Evolutionary conservation across 2,888 invertebrate species (phyloP).

Genomic region (Podabrus alpinus): DNA sequence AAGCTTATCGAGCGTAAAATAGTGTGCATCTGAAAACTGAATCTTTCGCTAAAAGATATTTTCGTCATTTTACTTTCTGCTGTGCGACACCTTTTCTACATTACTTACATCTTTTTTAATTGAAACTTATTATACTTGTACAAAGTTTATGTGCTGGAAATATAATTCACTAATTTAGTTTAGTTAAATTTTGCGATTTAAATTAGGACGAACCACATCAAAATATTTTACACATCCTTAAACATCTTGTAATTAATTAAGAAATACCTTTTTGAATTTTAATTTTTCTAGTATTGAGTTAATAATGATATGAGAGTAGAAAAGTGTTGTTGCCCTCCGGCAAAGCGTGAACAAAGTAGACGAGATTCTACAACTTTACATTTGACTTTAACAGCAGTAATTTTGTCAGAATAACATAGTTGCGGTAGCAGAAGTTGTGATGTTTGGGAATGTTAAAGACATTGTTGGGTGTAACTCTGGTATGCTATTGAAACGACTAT

Average conservation of each 20-base stretch:
- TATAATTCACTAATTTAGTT: neutral
- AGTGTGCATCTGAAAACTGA: slow-evolving; percentile 9
- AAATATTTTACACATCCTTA: neutral
- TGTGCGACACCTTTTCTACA: slow-evolving; percentile 6
- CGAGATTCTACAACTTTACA: slow-evolving; percentile 24
- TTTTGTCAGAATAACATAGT: slow-evolving; percentile 30
- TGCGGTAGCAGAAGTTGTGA: slow-evolving; percentile 28
- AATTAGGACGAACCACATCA: neutral
- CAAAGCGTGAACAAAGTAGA: slow-evolving; percentile 7
- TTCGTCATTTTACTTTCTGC: slow-evolving; percentile 7
- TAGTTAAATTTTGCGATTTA: neutral
- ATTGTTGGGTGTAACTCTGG: slow-evolving; percentile 28
- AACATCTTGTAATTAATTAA: neutral
- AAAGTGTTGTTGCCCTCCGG: neutral
- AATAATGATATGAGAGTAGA: neutral
- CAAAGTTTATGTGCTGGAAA: neutral
- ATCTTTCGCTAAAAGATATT: slow-evolving; percentile 6
- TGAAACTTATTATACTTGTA: neutral
- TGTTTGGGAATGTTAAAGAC: slow-evolving; percentile 32
- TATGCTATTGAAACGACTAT: slow-evolving; percentile 25
- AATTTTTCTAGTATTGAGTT: neutral
- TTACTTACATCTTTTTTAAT: neutral
- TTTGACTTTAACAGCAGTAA: slow-evolving; percentile 29
- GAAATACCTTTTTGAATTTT: neutral
- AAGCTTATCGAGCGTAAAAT: slow-evolving; percentile 23